Conservation (phyloP, 2,888 invertebrate genomes). For the Agrochola macilenta region DNA sequence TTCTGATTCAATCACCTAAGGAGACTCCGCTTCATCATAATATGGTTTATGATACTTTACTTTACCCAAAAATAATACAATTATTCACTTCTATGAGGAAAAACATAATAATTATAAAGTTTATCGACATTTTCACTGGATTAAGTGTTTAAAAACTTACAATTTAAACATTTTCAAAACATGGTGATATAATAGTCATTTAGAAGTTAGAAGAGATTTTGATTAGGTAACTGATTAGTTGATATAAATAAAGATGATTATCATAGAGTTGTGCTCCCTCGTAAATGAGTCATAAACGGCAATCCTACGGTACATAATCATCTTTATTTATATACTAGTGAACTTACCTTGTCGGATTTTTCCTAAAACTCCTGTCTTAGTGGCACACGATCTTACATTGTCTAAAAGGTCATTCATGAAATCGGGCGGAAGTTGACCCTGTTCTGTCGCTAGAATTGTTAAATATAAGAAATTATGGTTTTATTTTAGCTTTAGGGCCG, state of each 20-base stretch:
- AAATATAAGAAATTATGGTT: background rate
- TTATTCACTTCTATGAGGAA: background rate
- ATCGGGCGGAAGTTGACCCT: constrained; percentile 11
- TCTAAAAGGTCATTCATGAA: constrained; percentile 29
- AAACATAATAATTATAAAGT: background rate
- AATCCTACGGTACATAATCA: background rate
- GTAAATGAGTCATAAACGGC: too few species aligned
- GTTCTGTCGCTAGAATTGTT: constrained; percentile 32
- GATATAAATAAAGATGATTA: too few species aligned
- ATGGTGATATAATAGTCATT: background rate
- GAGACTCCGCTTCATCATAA: background rate
- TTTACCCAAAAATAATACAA: background rate
- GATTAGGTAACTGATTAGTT: background rate
- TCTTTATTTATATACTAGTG: background rate
- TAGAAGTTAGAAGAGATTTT: background rate
- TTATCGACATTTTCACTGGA: background rate
- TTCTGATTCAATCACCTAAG: background rate
- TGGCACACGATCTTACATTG: constrained; percentile 7
- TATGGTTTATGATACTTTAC: background rate
- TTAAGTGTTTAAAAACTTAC: too few species aligned
- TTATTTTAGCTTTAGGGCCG: too few species aligned
- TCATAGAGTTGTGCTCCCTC: background rate
- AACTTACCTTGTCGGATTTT: constrained; percentile 18
- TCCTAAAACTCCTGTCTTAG: constrained; percentile 10
- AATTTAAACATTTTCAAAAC: background rate